A percentile compares a stretch with the other conserved stretches of the same genome.
phyloP scores from a whole-genome alignment of 2,888 invertebrate species.

The Zygothrica quintamaculata region DNA sequence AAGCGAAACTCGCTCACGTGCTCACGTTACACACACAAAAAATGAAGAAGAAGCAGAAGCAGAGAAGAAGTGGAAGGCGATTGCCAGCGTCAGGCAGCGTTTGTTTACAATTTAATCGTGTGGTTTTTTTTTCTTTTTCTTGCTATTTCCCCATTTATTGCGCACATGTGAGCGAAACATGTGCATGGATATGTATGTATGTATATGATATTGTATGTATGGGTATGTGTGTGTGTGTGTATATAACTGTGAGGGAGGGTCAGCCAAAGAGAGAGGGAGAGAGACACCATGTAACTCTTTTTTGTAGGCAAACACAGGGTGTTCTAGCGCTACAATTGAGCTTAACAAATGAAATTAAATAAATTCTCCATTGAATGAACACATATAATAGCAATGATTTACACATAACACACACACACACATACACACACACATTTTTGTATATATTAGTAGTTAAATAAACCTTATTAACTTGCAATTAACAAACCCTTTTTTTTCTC shows the following conservation, averaged over 20 bases:
- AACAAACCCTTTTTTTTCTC: constrained; percentile 34
- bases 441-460: constrained; percentile 10
- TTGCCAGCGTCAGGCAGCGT: constrained; percentile 38
- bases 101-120: constrained; percentile 67
- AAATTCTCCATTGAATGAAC: constrained; percentile 33
- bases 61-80: constrained; percentile 40
- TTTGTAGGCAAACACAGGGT: constrained; percentile 63
- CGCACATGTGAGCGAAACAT: constrained; percentile 66
- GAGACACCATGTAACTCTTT: constrained; percentile 54
- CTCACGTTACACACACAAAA: constrained; percentile 61
- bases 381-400: constrained; percentile 23
- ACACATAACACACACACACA: not conserved
- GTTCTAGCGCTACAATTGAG: constrained; percentile 23
- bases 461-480: constrained; percentile 33
- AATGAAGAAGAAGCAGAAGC: constrained; percentile 33
- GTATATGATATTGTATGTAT: too few relatives aligned
- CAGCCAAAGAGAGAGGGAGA: constrained; percentile 18
- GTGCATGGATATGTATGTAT: not conserved
- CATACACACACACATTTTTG: constrained; percentile 8
- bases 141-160: constrained; percentile 56
- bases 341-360: constrained; percentile 18
- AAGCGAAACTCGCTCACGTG: constrained; percentile 68
- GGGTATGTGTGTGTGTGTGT: constrained; percentile 10
- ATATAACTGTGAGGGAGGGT: constrained; percentile 27
- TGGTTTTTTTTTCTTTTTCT: constrained; percentile 60